Percentiles rank a stretch among this genome's conserved stretches.
Evolutionary conservation across 2,888 invertebrate genomes (phyloP).

Genomic region (Ligdia adustata): DNA sequence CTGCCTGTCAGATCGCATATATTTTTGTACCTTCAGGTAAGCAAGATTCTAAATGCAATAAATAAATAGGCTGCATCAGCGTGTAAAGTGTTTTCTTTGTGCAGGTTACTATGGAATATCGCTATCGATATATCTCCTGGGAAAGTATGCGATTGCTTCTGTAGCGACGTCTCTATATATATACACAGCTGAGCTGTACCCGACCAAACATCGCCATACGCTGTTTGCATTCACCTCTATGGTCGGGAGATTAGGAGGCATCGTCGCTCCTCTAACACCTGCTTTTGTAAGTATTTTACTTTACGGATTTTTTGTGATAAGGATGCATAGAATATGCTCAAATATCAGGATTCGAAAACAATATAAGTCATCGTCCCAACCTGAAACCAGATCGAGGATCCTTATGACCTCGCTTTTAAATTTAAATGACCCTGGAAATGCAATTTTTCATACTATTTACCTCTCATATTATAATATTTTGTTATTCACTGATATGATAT

Average conservation of each 20-base stretch:
- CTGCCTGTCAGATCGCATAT: constrained; percentile 43
- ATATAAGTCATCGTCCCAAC: too few relatives aligned
- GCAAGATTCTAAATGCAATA: neutral
- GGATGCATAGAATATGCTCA: too few relatives aligned
- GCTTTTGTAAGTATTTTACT: constrained; percentile 80
- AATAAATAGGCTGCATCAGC: too few relatives aligned
- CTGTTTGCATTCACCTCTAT: constrained; percentile 86
- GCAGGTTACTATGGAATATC: constrained; percentile 45
- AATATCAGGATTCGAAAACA: too few relatives aligned
- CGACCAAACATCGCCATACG: constrained; percentile 85
- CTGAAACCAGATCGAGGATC: too few relatives aligned
- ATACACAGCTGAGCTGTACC: constrained; percentile 87
- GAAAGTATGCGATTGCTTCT: constrained; percentile 84
- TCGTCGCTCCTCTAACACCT: constrained; percentile 87
- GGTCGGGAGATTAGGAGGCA: constrained; percentile 86
- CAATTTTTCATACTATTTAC: too few relatives aligned
- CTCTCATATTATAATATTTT: too few relatives aligned
- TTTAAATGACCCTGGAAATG: too few relatives aligned
- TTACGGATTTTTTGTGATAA: too few relatives aligned
- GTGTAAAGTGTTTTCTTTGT: constrained; percentile 3
- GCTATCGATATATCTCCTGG: constrained; percentile 79
- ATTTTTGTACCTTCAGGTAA: constrained; percentile 72
- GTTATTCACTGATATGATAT: too few relatives aligned
- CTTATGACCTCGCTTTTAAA: too few relatives aligned
- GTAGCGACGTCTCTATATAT: constrained; percentile 85